These are phyloP conservation scores for Atractosteus spatula DNA, from an alignment of 2,113 vertebrate species.

Conservation along the genomic window DNA sequence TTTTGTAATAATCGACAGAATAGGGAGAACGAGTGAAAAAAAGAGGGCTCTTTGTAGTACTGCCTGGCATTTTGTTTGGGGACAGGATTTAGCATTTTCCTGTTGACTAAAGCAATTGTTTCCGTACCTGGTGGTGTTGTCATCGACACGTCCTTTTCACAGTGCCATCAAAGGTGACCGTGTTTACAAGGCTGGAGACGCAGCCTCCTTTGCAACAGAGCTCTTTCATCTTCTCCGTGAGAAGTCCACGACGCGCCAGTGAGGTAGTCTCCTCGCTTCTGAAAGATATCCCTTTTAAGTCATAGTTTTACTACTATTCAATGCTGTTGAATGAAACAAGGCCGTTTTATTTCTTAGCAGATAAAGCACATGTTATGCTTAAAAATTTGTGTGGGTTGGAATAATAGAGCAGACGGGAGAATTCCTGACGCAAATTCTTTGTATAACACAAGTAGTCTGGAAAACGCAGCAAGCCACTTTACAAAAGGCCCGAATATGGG, in stretches of 20 bases:
- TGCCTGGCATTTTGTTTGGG: constrained; percentile 14
- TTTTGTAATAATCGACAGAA: neutral
- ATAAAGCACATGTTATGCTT: too few relatives aligned
- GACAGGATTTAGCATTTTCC: constrained; percentile 44
- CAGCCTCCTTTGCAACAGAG: accelerated
- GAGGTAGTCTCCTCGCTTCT: too few relatives aligned
- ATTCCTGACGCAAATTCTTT: too few relatives aligned
- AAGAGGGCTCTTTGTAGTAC: neutral
- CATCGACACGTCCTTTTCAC: constrained; percentile 36
- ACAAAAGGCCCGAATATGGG: too few relatives aligned
- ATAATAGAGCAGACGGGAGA: too few relatives aligned
- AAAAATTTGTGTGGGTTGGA: too few relatives aligned
- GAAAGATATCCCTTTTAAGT: neutral
- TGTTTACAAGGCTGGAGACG: constrained; percentile 22
- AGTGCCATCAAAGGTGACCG: constrained; percentile 21
- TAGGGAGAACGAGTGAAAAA: neutral
- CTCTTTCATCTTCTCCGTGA: constrained; percentile 29
- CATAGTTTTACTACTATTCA: neutral
- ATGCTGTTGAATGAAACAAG: too few relatives aligned
- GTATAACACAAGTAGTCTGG: too few relatives aligned
- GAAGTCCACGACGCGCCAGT: neutral
- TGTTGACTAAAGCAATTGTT: constrained; percentile 32
- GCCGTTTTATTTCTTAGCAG: too few relatives aligned
- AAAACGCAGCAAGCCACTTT: too few relatives aligned
- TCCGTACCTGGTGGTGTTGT: constrained; percentile 41